phyloP scores from a whole-genome alignment of 2,797 vertebrate genomes.

The Diceros bicornis region DNA sequence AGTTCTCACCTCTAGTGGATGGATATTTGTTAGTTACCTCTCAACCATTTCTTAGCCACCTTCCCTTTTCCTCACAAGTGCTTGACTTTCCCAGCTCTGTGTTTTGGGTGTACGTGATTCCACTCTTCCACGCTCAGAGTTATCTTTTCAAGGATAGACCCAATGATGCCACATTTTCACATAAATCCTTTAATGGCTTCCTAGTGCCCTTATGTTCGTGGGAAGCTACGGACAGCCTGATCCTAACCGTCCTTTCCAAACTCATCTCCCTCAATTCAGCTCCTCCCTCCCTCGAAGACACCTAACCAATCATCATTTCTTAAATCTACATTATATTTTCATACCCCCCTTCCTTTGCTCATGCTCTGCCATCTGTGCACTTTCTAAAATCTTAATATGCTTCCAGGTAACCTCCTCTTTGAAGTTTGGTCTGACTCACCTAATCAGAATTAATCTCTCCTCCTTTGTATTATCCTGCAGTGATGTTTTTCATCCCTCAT shows the following conservation, averaged over 20 bases:
- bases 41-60: neutral
- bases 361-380: neutral
- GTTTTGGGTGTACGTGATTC: neutral
- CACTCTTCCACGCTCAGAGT: neutral
- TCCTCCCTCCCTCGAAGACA: neutral
- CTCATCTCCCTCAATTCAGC: neutral
- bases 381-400: conserved; percentile 49
- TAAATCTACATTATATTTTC: neutral
- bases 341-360: neutral
- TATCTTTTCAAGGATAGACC: neutral
- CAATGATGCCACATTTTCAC: neutral
- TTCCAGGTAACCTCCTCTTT: neutral
- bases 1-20: neutral
- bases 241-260: neutral
- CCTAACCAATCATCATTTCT: neutral
- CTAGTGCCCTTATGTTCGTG: neutral
- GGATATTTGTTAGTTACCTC: neutral
- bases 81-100: neutral
- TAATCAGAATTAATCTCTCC: neutral
- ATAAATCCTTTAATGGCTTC: neutral
- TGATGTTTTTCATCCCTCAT: neutral
- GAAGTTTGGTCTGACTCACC: neutral
- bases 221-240: neutral
- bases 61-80: neutral
- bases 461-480: neutral